These are phyloP conservation scores for Dryadula phaetusa DNA, from an alignment of 2,888 invertebrate species.

Conservation along the genomic window DNA sequence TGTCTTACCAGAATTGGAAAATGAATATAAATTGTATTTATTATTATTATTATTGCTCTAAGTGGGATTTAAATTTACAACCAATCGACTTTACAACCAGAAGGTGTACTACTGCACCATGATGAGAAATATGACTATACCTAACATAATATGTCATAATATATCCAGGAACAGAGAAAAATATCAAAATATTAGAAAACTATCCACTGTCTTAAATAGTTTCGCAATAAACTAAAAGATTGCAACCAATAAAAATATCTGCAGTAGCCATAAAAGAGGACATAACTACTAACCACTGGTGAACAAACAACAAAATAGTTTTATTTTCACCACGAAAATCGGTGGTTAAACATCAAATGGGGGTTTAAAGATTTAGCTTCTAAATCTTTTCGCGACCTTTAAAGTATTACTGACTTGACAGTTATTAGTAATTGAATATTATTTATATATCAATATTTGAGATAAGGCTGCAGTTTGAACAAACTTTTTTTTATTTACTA, in stretches of 20 bases:
- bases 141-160: too few species aligned
- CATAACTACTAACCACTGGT: constrained; percentile 27
- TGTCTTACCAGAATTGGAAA: too few species aligned
- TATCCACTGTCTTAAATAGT: not conserved
- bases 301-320: constrained; percentile 31
- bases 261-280: constrained; percentile 29
- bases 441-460: constrained; percentile 3
- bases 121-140: too few species aligned
- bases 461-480: not conserved
- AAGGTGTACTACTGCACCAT: too few species aligned
- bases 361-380: constrained; percentile 17
- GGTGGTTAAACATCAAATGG: constrained; percentile 21
- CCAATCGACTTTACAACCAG: too few species aligned
- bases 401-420: constrained; percentile 4
- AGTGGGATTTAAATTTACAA: too few species aligned
- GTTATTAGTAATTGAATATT: constrained; percentile 11
- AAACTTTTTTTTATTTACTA: not conserved
- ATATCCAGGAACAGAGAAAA: too few species aligned
- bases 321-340: constrained; percentile 33
- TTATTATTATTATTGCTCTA: too few species aligned
- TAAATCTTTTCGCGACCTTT: not conserved
- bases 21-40: too few species aligned
- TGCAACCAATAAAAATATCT: constrained; percentile 20
- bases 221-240: constrained; percentile 22
- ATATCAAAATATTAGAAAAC: constrained; percentile 4